phyloP scores from a whole-genome alignment of 2,113 vertebrate species.

The Ailuropoda melanoleuca region DNA sequence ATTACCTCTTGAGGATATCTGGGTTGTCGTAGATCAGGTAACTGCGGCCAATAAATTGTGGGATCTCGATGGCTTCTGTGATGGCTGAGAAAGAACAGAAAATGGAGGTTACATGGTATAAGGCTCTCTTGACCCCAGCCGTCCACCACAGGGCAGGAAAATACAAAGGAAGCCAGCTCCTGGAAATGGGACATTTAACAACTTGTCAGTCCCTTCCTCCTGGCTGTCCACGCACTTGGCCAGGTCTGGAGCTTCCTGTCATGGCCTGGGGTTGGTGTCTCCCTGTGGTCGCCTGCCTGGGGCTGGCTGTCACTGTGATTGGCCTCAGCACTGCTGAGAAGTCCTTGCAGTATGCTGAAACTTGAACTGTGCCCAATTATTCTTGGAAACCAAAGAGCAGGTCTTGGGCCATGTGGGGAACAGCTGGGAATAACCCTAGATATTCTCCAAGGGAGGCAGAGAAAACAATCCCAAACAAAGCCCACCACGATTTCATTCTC shows the following conservation, averaged over 20 bases:
- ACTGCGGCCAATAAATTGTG: slow-evolving; percentile 97
- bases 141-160: slow-evolving; percentile 69
- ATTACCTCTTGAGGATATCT: slow-evolving; percentile 95
- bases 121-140: neutral
- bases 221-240: neutral
- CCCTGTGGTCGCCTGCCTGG: neutral
- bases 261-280: neutral
- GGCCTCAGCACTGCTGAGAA: neutral
- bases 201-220: slow-evolving; percentile 2
- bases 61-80: slow-evolving; percentile 96
- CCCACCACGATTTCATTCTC: neutral
- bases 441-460: slow-evolving; percentile 43
- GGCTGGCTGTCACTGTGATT: neutral
- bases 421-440: slow-evolving; percentile 35
- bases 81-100: slow-evolving; percentile 86
- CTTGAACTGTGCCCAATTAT: slow-evolving; percentile 2
- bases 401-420: neutral
- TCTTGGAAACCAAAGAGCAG: slow-evolving; percentile 46
- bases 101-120: neutral
- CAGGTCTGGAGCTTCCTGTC: neutral
- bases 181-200: neutral
- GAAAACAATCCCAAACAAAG: neutral
- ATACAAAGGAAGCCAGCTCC: neutral
- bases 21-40: slow-evolving; percentile 94
- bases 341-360: neutral